These are phyloP conservation scores for Lateolabrax maculatus DNA, from an alignment of 2,797 vertebrate species.

Conservation along the genomic window DNA sequence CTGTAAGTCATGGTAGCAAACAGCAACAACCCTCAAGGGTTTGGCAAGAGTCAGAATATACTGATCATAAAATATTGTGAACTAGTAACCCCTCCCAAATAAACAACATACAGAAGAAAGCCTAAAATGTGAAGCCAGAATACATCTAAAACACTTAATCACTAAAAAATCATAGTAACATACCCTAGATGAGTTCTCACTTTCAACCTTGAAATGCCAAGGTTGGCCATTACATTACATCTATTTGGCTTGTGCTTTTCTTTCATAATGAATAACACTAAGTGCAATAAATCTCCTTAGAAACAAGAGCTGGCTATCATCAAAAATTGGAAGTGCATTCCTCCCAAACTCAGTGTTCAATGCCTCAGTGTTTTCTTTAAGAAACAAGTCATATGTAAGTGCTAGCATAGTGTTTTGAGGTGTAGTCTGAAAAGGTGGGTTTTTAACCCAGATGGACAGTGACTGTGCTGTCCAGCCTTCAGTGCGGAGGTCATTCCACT, in stretches of 20 bases:
- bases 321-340: neutral
- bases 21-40: conserved; percentile 1
- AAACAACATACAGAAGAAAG: conserved; percentile 3
- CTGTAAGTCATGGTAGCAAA: conserved; percentile 11
- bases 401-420: neutral
- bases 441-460: neutral
- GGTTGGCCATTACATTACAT: neutral
- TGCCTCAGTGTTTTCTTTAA: neutral
- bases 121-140: neutral
- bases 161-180: neutral
- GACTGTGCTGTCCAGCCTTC: neutral
- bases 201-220: conserved; percentile 9
- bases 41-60: neutral
- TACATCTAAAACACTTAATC: neutral
- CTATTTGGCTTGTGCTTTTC: neutral
- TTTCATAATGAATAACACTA: neutral
- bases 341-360: neutral
- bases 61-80: too few relatives aligned
- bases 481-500: neutral
- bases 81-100: neutral
- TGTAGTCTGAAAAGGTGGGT: neutral
- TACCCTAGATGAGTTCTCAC: neutral
- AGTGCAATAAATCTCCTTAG: neutral
- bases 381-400: neutral
- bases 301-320: conserved; percentile 3